Conservation (phyloP, 1,140 invertebrate genomes). For the Caerostris darwini region DNA sequence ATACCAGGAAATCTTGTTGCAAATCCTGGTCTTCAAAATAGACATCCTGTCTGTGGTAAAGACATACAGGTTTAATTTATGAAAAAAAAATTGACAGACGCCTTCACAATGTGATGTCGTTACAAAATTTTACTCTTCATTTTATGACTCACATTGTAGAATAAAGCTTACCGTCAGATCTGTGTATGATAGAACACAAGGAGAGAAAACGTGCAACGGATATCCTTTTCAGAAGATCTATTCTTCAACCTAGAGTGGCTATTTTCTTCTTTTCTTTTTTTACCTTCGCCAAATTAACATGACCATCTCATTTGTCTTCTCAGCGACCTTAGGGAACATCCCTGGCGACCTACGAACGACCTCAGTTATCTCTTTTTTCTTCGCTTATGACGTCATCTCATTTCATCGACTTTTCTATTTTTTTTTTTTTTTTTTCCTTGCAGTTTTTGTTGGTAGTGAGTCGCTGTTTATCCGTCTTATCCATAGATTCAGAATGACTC, state of each 20-base stretch:
- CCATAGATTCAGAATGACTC: conserved; percentile 8
- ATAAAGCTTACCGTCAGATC: background rate
- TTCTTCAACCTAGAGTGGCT: background rate
- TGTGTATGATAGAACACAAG: background rate
- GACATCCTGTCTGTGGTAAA: background rate
- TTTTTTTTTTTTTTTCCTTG: background rate
- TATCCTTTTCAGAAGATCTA: conserved; percentile 23
- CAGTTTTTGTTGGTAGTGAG: background rate
- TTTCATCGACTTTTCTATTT: background rate
- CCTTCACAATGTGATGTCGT: background rate
- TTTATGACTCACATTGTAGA: background rate
- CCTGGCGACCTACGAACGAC: conserved; percentile 46
- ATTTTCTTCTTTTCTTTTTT: conserved; percentile 19
- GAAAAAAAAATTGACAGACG: background rate
- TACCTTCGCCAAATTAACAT: conserved; percentile 3
- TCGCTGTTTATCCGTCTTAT: background rate
- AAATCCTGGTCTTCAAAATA: no score
- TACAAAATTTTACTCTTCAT: background rate
- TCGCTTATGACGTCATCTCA: conserved; percentile 24
- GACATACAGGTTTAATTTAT: background rate
- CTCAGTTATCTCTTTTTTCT: background rate
- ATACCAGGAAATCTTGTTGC: no score
- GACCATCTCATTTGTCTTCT: background rate
- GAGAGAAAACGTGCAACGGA: conserved; percentile 58
- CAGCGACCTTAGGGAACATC: conserved; percentile 16